Conservation (phyloP, 2,113 vertebrate species). For the Neotragus moschatus region DNA sequence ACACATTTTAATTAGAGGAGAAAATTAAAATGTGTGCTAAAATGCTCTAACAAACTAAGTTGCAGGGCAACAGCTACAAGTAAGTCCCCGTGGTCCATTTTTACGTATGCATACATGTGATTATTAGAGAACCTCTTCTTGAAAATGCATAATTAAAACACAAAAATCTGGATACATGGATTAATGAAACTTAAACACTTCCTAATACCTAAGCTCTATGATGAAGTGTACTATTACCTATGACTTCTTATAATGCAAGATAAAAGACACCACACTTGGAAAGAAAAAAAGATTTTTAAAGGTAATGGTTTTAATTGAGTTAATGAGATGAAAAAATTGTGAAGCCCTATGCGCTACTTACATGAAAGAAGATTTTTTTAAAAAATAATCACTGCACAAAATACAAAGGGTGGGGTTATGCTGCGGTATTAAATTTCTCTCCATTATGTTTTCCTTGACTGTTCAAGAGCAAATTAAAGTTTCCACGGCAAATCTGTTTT, state of each 20-base stretch:
- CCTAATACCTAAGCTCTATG: constrained; percentile 60
- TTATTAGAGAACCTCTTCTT: constrained; percentile 60
- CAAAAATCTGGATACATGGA: constrained; percentile 72
- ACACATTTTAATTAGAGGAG: constrained; percentile 75
- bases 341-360: constrained; percentile 83
- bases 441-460: constrained; percentile 69
- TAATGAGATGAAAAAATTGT: constrained; percentile 78
- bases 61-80: constrained; percentile 75
- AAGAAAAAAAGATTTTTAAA: constrained; percentile 74
- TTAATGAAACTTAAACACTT: constrained; percentile 68
- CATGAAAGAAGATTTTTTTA: constrained; percentile 80
- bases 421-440: constrained; percentile 66
- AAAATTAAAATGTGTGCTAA: constrained; percentile 74
- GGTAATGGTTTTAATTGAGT: constrained; percentile 76
- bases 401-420: constrained; percentile 80
- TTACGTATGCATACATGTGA: constrained; percentile 50
- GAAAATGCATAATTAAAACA: constrained; percentile 74
- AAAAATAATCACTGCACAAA: constrained; percentile 86
- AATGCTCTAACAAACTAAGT: constrained; percentile 75
- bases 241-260: constrained; percentile 77
- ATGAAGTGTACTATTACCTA: constrained; percentile 76
- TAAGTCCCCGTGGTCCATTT: constrained; percentile 78
- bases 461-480: constrained; percentile 90
- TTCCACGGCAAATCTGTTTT: constrained; percentile 89
- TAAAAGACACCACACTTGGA: constrained; percentile 80